Conservation (phyloP, 2,113 vertebrate genomes). For the Solenodon paradoxus region DNA sequence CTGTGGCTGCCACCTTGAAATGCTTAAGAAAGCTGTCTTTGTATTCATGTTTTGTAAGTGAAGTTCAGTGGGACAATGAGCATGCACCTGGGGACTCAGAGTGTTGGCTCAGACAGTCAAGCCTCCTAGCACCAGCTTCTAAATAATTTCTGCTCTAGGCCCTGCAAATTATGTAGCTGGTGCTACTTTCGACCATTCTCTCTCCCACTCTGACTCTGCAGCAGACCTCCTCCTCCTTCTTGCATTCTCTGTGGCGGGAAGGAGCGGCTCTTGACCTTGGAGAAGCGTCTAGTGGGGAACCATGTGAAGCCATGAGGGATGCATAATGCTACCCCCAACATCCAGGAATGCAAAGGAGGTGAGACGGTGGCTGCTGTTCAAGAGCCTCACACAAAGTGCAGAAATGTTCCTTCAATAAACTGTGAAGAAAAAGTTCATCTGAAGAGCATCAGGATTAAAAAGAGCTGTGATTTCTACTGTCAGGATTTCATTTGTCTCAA, state of each 20-base stretch:
- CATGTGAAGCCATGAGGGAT: fast-evolving
- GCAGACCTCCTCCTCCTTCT: not conserved
- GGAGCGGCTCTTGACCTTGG: not conserved
- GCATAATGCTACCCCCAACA: fast-evolving
- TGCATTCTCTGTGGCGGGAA: not conserved
- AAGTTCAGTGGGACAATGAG: not conserved
- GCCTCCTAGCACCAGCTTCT: not conserved
- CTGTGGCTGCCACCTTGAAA: not conserved
- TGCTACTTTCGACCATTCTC: not conserved
- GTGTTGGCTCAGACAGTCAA: not conserved
- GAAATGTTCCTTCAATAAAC: too few species aligned
- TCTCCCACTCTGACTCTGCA: not conserved
- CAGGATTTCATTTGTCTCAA: too few species aligned
- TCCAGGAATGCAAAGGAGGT: too few species aligned
- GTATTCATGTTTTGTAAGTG: not conserved
- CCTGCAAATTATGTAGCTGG: not conserved
- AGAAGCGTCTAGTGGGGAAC: not conserved
- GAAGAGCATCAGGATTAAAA: too few species aligned
- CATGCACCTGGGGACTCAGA: fast-evolving
- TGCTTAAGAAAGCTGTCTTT: not conserved
- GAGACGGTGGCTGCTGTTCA: fast-evolving
- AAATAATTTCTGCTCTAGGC: not conserved
- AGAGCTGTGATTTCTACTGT: too few species aligned
- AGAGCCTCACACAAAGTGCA: not conserved
- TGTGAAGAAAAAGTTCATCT: too few species aligned